Conservation (phyloP, 2,113 vertebrate species). For the Muntiacus reevesi region DNA sequence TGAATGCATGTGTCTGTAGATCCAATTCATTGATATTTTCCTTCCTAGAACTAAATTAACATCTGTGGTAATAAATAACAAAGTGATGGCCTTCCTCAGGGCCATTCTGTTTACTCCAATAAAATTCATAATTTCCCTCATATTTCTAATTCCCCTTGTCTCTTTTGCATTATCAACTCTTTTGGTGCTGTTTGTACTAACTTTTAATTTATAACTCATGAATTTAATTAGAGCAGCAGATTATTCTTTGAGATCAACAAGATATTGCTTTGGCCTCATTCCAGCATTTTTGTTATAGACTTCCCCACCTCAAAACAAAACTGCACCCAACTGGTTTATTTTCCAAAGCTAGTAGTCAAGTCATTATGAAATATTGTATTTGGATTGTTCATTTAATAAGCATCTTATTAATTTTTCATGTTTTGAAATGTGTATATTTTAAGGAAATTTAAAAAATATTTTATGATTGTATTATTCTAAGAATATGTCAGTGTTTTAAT, state of each 20-base stretch:
- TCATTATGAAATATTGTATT: background rate
- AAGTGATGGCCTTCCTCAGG: background rate
- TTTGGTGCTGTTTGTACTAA: background rate
- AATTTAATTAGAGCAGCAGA: conserved; percentile 23
- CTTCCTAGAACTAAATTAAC: background rate
- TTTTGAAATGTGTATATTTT: background rate
- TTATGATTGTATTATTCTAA: background rate
- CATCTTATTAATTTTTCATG: background rate
- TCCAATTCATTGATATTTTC: background rate
- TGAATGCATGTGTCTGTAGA: background rate
- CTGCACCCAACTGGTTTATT: background rate
- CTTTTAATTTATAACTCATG: background rate
- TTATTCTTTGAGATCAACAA: conserved; percentile 8
- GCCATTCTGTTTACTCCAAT: background rate
- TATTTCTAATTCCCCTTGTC: background rate
- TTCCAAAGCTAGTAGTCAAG: background rate
- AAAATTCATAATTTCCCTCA: background rate
- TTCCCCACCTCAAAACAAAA: background rate
- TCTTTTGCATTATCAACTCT: background rate
- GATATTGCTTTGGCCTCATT: background rate
- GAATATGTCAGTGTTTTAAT: background rate
- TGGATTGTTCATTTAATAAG: background rate
- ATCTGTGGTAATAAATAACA: background rate
- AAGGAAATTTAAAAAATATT: background rate
- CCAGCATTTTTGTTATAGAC: background rate